Evolutionary conservation across 2,113 vertebrate species (phyloP), one percentile per base, ranked within the genome.

Genomic region (Alligator mississippiensis): DNA sequence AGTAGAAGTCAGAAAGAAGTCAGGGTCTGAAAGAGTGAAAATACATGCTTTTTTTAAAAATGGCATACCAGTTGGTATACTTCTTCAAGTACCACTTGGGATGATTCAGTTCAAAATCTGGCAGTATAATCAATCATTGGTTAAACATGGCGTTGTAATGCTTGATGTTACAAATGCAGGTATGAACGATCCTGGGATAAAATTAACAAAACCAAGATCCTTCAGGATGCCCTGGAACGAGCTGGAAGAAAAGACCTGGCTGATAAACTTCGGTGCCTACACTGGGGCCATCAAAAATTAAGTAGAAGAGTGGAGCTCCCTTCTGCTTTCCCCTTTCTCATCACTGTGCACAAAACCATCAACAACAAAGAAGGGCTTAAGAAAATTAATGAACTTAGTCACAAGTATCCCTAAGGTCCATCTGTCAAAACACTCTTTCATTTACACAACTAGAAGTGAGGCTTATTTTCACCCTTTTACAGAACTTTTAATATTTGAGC

Each of bases 261-360:
- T 30, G 97, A 98, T 91, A 97, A 89, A 62, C 97, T 98, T 62
- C 98, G 90, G 6, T 98, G 97, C 68, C 97, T 98, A 62, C 96
- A 97, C 68, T 97, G 98, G 97, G 97, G 97, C 34, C 96, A 98
- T 59, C 98, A 98, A 96, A 98, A 98, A 79, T 93, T 97, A 59
- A 98, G 97, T 89, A 94, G 92, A 12, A 97, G 96, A 77, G 97
- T 98, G 60, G 96, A 98, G 94, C 96, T 98, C 25, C 98, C 98
- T 7, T 98, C 98, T 8, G 98, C 98, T 62, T 98, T 98, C 62
- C 97, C 97, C 25, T 98, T 98, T 94, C 95, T 98, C 79, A 98
- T 98, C 86, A 98, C 96, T 2, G 97, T 98, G 54, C 97, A 98
- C 81, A 98, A 98, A 93, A 98, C 97, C 54, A 98, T 98, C 64